These are phyloP conservation scores for Characodon lateralis DNA, from an alignment of 2,797 vertebrate species.

Conservation along the genomic window DNA sequence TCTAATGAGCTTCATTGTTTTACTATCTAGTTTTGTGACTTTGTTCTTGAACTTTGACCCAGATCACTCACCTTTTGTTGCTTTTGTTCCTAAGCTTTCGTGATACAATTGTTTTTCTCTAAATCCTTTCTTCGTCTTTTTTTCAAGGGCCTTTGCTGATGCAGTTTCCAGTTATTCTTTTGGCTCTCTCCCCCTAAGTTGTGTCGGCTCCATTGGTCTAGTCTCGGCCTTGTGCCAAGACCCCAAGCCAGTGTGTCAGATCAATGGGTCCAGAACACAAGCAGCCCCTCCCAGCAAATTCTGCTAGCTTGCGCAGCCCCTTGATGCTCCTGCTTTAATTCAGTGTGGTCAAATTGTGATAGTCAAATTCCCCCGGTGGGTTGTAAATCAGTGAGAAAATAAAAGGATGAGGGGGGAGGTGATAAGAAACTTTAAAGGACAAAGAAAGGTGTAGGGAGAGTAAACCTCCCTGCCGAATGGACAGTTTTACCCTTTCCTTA, in stretches of 20 bases:
- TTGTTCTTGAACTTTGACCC: constrained; percentile 67
- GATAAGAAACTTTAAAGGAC: constrained; percentile 61
- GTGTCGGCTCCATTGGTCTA: constrained; percentile 76
- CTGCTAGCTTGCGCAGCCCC: constrained; percentile 39
- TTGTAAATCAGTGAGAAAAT: constrained; percentile 69
- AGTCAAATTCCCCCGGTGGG: constrained; percentile 56
- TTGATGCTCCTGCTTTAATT: constrained; percentile 53
- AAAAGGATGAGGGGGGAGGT: constrained; percentile 54
- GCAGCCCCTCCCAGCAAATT: constrained; percentile 64
- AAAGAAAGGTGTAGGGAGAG: constrained; percentile 46
- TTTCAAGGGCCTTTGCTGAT: constrained; percentile 76
- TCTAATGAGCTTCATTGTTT: constrained; percentile 63
- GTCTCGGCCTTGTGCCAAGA: constrained; percentile 74
- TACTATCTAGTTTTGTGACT: constrained; percentile 48
- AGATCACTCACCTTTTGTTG: constrained; percentile 77
- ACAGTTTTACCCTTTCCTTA: constrained; percentile 40
- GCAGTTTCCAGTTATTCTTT: constrained; percentile 86
- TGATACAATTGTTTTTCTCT: constrained; percentile 83
- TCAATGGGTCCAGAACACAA: constrained; percentile 57
- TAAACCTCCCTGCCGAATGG: constrained; percentile 41
- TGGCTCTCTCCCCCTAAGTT: constrained; percentile 68
- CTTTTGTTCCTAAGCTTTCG: constrained; percentile 81
- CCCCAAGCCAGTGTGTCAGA: constrained; percentile 63
- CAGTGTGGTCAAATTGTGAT: constrained; percentile 56
- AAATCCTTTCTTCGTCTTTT: constrained; percentile 50